Conservation (phyloP, 2,797 vertebrate species). For the Pristis pectinata region DNA sequence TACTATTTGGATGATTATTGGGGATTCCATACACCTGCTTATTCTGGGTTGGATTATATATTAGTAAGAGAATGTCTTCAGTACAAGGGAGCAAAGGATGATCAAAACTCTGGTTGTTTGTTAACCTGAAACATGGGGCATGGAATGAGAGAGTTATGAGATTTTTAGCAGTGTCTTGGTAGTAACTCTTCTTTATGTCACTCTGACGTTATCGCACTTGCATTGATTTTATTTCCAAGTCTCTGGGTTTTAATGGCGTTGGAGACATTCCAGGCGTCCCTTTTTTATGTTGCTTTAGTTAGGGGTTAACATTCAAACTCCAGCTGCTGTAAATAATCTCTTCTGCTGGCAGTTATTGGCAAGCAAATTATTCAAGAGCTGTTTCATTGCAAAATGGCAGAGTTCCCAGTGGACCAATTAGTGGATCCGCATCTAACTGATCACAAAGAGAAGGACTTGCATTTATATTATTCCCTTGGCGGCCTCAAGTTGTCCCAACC, state of each 20-base stretch:
- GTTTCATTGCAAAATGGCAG: background rate
- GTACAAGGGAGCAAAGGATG: background rate
- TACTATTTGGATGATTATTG: too few species aligned
- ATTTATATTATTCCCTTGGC: too few species aligned
- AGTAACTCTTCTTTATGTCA: background rate
- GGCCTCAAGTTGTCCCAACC: too few species aligned
- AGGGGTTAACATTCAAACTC: background rate
- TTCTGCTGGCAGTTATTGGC: background rate
- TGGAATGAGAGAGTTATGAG: background rate
- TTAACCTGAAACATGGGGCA: background rate
- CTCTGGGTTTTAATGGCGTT: background rate
- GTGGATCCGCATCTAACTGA: too few species aligned
- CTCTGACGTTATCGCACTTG: background rate
- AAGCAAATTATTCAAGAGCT: background rate
- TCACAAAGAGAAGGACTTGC: too few species aligned
- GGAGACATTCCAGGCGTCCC: background rate
- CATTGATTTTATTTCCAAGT: slow-evolving; percentile 29
- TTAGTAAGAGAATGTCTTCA: background rate
- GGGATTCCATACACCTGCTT: too few species aligned
- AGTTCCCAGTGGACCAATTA: background rate
- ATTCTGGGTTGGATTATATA: background rate
- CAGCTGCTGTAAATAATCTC: background rate
- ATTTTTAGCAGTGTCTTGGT: background rate
- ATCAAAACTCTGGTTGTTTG: background rate
- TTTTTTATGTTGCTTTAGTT: slow-evolving; percentile 8